Conservation (phyloP, 2,888 invertebrate genomes). For the Cancer borealis region DNA sequence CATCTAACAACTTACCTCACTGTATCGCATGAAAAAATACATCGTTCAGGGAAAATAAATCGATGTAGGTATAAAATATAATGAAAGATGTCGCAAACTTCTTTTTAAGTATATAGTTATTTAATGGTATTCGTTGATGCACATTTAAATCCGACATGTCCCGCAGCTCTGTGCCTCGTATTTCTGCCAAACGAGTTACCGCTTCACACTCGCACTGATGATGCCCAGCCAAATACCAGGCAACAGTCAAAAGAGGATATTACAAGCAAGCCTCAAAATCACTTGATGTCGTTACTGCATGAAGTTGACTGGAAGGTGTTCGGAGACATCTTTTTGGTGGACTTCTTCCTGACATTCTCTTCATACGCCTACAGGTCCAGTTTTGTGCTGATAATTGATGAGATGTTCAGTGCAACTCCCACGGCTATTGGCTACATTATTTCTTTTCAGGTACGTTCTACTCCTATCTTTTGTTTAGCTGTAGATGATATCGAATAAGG, state of each 20-base stretch:
- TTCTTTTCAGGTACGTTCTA: constrained; percentile 78
- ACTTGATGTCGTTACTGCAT: constrained; percentile 46
- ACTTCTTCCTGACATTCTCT: constrained; percentile 79
- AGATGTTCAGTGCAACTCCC: constrained; percentile 79
- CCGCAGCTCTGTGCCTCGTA: constrained; percentile 42
- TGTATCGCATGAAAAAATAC: neutral
- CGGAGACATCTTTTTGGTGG: constrained; percentile 80
- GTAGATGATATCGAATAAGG: neutral
- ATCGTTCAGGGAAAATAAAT: too few species aligned
- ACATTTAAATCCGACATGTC: neutral
- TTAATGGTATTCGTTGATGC: too few species aligned
- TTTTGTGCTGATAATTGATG: constrained; percentile 79
- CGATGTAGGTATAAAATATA: too few species aligned
- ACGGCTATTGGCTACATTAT: constrained; percentile 79
- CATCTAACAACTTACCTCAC: neutral
- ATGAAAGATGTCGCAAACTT: too few species aligned
- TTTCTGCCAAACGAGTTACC: constrained; percentile 45
- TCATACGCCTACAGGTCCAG: constrained; percentile 79
- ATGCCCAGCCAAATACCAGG: neutral
- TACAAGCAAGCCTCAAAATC: neutral
- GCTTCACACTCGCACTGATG: neutral
- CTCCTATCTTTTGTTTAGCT: neutral
- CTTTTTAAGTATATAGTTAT: too few species aligned
- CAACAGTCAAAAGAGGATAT: neutral
- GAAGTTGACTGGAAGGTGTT: constrained; percentile 79